Conservation (phyloP, 2,113 vertebrate genomes). For the Emydocephalus ijimae region DNA sequence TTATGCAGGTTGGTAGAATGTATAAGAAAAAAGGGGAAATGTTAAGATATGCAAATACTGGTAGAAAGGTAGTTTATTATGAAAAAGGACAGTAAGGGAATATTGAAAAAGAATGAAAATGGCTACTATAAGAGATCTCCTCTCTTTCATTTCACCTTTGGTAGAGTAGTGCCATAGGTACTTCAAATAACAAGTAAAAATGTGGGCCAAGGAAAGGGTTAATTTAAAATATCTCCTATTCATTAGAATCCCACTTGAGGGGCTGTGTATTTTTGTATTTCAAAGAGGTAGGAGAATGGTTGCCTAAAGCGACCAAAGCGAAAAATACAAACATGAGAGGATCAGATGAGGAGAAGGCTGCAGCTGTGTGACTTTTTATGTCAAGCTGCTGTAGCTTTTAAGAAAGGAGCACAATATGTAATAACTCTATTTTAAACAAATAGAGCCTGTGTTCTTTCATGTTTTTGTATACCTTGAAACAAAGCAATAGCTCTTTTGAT, state of each 20-base stretch:
- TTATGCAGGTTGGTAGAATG: not conserved
- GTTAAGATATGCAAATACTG: not conserved
- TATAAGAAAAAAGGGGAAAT: not conserved
- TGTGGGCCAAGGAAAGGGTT: not conserved
- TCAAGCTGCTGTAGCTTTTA: constrained; percentile 11
- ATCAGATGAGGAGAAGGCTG: constrained; percentile 34
- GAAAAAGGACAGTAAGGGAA: not conserved
- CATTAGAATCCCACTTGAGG: constrained; percentile 4
- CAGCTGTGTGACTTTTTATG: constrained; percentile 25
- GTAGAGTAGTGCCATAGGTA: not conserved
- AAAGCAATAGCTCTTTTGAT: not conserved
- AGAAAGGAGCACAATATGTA: constrained; percentile 4
- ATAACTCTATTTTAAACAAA: constrained; percentile 10
- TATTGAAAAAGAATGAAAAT: not conserved
- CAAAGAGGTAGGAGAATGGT: constrained; percentile 45
- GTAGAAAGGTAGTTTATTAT: not conserved
- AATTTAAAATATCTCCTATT: not conserved
- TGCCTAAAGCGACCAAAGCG: constrained; percentile 17
- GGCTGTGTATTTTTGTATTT: constrained; percentile 25
- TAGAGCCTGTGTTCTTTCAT: constrained; percentile 13
- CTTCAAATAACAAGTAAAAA: constrained; percentile 15
- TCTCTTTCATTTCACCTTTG: not conserved
- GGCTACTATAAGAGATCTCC: not conserved
- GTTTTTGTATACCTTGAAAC: not conserved
- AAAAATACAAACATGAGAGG: not conserved